Conservation (phyloP, 2,888 invertebrate species). For the Lasioglossum vierecki region DNA sequence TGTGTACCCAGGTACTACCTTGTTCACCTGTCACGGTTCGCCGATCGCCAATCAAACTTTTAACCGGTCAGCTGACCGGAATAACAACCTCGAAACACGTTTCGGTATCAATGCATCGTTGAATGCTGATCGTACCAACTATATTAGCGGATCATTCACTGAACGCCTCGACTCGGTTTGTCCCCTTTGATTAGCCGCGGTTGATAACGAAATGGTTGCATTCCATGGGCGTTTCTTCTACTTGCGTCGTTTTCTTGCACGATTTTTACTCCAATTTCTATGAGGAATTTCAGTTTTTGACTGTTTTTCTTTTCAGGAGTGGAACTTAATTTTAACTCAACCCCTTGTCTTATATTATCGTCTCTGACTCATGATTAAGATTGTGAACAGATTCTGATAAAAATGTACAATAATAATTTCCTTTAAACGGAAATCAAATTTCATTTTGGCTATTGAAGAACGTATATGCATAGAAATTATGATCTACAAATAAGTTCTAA, state of each 20-base stretch:
- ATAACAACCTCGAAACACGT: constrained; percentile 22
- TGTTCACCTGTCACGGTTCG: constrained; percentile 30
- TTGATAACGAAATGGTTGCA: not conserved
- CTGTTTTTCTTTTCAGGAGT: too few relatives aligned
- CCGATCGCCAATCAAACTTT: constrained; percentile 22
- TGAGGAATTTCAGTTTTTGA: too few relatives aligned
- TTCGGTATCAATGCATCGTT: constrained; percentile 6
- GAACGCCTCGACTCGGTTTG: not conserved
- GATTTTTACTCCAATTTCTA: not conserved
- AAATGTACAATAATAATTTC: too few relatives aligned
- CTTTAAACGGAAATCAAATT: too few relatives aligned
- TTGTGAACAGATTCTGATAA: too few relatives aligned
- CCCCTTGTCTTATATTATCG: too few relatives aligned
- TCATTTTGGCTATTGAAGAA: too few relatives aligned
- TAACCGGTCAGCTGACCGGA: constrained; percentile 23
- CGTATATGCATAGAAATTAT: too few relatives aligned
- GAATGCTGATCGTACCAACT: constrained; percentile 10
- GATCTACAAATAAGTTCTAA: too few relatives aligned
- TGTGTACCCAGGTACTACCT: constrained; percentile 14
- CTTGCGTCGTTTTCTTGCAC: not conserved
- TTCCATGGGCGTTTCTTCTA: not conserved
- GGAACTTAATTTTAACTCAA: too few relatives aligned
- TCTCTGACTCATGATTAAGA: too few relatives aligned
- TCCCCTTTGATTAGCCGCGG: not conserved
- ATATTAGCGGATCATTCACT: constrained; percentile 15